These are phyloP conservation scores for Boulengeromyrus knoepffleri DNA, from an alignment of 2,113 vertebrate species.

Conservation along the genomic window DNA sequence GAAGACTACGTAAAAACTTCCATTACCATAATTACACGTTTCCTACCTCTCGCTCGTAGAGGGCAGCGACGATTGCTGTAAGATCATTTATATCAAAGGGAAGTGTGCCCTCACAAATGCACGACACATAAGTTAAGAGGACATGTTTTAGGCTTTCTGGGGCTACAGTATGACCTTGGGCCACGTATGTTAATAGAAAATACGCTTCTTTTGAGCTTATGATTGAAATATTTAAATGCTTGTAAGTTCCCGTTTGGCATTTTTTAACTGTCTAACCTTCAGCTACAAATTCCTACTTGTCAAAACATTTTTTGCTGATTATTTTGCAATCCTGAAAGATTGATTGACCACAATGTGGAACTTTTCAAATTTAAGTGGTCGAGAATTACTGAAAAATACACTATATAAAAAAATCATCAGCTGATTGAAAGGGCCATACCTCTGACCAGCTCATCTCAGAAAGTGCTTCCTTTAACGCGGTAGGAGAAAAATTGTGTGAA, in stretches of 20 bases:
- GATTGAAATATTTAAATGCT: not conserved
- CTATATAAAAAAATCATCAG: not conserved
- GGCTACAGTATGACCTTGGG: not conserved
- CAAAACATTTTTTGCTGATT: not conserved
- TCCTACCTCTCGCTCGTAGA: constrained; percentile 13
- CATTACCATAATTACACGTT: constrained; percentile 39
- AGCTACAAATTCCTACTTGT: not conserved
- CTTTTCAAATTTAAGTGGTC: not conserved
- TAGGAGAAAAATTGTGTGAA: constrained; percentile 43
- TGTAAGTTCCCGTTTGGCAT: not conserved
- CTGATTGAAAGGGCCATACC: not conserved
- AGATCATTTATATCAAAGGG: constrained; percentile 28
- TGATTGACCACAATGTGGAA: not conserved
- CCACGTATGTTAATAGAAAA: not conserved
- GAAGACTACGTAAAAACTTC: constrained; percentile 28
- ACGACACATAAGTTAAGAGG: not conserved
- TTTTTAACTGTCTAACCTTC: not conserved
- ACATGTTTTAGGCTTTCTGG: not conserved
- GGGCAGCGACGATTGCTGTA: constrained; percentile 21
- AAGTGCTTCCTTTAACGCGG: constrained; percentile 42
- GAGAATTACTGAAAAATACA: not conserved
- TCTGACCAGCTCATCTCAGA: not conserved
- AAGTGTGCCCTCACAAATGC: not conserved
- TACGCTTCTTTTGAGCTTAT: not conserved
- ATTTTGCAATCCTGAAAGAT: not conserved